Conservation (phyloP, 2,797 vertebrate genomes). For the Coregonus ussuriensis region DNA sequence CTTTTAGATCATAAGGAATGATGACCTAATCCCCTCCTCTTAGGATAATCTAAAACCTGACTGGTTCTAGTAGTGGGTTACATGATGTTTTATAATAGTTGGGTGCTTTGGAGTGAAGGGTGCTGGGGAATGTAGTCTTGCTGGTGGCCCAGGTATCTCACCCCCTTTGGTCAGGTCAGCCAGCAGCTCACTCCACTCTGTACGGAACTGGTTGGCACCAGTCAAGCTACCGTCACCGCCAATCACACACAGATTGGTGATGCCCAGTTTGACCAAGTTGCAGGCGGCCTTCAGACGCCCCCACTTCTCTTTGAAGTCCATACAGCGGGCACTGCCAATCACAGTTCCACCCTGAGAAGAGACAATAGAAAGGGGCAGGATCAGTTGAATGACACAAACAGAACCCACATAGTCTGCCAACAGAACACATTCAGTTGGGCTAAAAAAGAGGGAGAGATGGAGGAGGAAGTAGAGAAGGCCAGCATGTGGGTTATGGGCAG, state of each 20-base stretch:
- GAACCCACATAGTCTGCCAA: background rate
- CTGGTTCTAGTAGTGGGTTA: no score
- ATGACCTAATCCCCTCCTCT: no score
- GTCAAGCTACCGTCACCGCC: conserved; percentile 93
- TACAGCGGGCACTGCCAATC: conserved; percentile 91
- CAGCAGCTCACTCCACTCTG: conserved; percentile 85
- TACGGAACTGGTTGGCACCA: conserved; percentile 88
- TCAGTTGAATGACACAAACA: conserved; percentile 28
- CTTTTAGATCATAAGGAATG: no score
- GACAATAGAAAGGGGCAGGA: conserved; percentile 8
- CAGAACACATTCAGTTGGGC: background rate
- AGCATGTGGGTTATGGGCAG: background rate
- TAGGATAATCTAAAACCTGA: no score
- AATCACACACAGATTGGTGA: conserved; percentile 93
- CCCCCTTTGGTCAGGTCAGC: conserved; percentile 82
- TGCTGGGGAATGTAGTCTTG: background rate
- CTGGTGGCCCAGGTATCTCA: conserved; percentile 50
- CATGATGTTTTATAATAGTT: background rate
- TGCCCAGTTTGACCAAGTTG: conserved; percentile 85
- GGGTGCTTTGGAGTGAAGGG: background rate
- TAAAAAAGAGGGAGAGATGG: background rate
- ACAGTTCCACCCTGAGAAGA: conserved; percentile 86
- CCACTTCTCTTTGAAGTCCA: conserved; percentile 85
- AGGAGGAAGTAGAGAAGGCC: background rate
- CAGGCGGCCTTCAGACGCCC: conserved; percentile 86